Evolutionary conservation across 2,888 invertebrate genomes (phyloP), one percentile per base, ranked within the genome.

Genomic region (Orthosia gothica): DNA sequence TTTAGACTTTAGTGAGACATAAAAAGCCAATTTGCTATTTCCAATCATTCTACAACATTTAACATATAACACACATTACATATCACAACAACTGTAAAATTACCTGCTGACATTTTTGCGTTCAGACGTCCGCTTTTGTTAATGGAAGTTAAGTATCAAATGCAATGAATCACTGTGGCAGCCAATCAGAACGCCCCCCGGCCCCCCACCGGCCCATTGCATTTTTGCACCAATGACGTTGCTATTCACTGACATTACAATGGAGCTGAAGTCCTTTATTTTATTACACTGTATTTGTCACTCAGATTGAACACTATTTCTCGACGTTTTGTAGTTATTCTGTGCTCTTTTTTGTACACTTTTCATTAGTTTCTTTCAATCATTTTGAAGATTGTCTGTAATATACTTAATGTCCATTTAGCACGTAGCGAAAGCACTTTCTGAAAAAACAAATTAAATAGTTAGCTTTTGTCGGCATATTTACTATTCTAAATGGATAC

Each of bases 71-170:
- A 78, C 47, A 77, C 55, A 74, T 63, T 57, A 62, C 70, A 59
- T 55, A 67, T 40, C 49, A 68, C 12, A 66, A 76, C 59, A 70
- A 71, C 70, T 61, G 79, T 84, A 86, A 81, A 85, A 82, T 93
- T 93, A 96, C 96, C 96, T 94, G 96, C 95, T 82, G 96, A 96
- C 96, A 96, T 96, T 89, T n/a, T 92, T 94, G 82, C 79, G 85
- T 81, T 79, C 75, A 85, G 83, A 85, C 86, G 89, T 92, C 90
- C 79, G 81, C 74, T 82, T 83, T 91, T n/a, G n/a, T n/a, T 87
- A 93, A 86, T 91, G 89, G 89, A 79, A 88, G 83, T 83, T 88
- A 73, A 85, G 79, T 85, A 89, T 89, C 83, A 89, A 91, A 89
- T 92, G 91, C n/a, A n/a, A n/a, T n/a, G n/a, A n/a, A n/a, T n/a